Evolutionary conservation across 2,113 vertebrate genomes (phyloP), one percentile per base, ranked within the genome.

Genomic region (Steatornis caripensis): DNA sequence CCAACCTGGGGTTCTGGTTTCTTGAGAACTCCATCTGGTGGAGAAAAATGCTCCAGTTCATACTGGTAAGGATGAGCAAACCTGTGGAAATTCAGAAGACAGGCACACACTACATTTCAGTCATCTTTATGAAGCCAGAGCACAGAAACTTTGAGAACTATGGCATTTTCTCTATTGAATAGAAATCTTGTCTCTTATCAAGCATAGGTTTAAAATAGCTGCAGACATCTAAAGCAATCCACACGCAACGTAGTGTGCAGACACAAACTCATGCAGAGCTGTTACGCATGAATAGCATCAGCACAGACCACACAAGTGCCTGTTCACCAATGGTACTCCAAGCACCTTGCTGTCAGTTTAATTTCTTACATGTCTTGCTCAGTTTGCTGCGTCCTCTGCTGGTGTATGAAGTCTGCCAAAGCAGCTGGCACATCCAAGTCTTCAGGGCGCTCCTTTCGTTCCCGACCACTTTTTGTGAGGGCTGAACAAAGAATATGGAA

Each of bases 51-150:
- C 51, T 99, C 99, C 61, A 99, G 88, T 71, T 99, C 99, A 95
- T 99, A 99, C 22, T 99, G 99, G 88, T 99, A 99, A 17, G 99
- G 99, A 71, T 99, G 99, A 70, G 98, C 98, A 98, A 99, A 99
- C 99, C 99, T 99, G 92, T 21, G 76, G 37, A 82, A 90, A 92
- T 61, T 4, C 91, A 30, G 19, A 92, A 82, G 64, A 86, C 24
- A 82, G 58, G 36, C 76, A 84, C 11, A 54, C 58, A 46, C 32
- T 84, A 62, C 48, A 57, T 48, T 71, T 66, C 46, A 58, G 43
- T 36, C 49, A 58, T 21, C 41, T 81, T 68, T 45, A 34, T 3
- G 32, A 68, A 89, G 54, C 53, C 48, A 82, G 53, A 61, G 32
- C 19, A 74, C 46, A 90, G 26, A 90, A 17, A 70, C 69, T 91